phyloP scores from a whole-genome alignment of 2,113 vertebrate species.

The Zeus faber region DNA sequence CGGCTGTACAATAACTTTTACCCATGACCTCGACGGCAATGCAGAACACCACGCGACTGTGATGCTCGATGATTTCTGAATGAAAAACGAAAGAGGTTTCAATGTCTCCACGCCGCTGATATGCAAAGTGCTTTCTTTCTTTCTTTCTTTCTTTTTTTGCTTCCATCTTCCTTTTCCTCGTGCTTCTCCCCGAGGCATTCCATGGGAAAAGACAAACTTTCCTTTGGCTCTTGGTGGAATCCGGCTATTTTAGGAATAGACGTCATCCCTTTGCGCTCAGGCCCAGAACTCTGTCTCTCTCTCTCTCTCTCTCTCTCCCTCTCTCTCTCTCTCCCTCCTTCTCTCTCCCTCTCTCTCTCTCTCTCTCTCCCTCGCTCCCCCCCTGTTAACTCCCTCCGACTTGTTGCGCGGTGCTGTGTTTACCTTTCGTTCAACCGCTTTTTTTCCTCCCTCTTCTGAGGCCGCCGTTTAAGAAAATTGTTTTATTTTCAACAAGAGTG shows the following conservation, averaged over 20 bases:
- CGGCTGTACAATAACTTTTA: too few relatives aligned
- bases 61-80: conserved; percentile 21
- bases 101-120: conserved; percentile 7
- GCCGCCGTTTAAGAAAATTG: too few relatives aligned
- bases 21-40: too few relatives aligned
- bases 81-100: conserved; percentile 10
- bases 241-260: conserved; percentile 71
- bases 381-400: too few relatives aligned
- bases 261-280: conserved; percentile 65
- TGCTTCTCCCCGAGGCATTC: conserved; percentile 55
- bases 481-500: too few relatives aligned
- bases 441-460: too few relatives aligned
- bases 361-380: neutral
- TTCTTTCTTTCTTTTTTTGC: conserved; percentile 23
- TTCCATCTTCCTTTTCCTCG: conserved; percentile 19
- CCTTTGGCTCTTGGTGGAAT: conserved; percentile 59
- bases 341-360: neutral
- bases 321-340: neutral
- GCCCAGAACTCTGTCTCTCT: conserved; percentile 49
- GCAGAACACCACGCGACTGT: too few relatives aligned
- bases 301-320: neutral
- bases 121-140: conserved; percentile 20
- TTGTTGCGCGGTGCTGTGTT: too few relatives aligned
- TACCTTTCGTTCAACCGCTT: too few relatives aligned
- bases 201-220: conserved; percentile 77